These are phyloP conservation scores for Scylla paramamosain DNA, from an alignment of 1,140 invertebrate species.

Conservation along the genomic window DNA sequence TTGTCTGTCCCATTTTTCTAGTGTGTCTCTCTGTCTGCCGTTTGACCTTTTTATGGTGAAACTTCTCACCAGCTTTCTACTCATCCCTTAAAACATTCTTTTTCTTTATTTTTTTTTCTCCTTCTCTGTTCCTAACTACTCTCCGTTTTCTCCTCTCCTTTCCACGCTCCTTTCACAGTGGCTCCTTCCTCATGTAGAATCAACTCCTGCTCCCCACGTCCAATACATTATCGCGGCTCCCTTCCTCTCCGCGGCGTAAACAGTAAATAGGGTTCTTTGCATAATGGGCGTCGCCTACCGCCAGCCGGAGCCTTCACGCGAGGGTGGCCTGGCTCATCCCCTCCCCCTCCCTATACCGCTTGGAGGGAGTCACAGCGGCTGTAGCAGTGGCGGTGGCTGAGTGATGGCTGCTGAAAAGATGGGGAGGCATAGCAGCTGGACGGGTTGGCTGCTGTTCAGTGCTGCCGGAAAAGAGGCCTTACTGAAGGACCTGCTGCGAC, in stretches of 20 bases:
- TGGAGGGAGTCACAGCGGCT: not conserved
- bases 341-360: not conserved
- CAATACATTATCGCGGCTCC: not conserved
- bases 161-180: not conserved
- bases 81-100: not conserved
- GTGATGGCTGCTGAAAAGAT: not conserved
- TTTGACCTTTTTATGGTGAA: too few relatives aligned
- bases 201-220: not conserved
- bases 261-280: conserved; percentile 42
- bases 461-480: not conserved
- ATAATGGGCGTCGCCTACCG: conserved; percentile 26
- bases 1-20: too few relatives aligned
- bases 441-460: not conserved
- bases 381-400: not conserved
- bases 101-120: not conserved
- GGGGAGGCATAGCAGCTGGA: not conserved
- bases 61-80: not conserved
- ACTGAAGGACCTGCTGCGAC: not conserved
- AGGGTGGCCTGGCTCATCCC: not conserved
- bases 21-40: too few relatives aligned
- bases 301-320: not conserved
- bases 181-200: not conserved
- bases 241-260: not conserved
- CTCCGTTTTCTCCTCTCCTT: not conserved
- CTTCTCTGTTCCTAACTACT: not conserved